Evolutionary conservation across 2,888 invertebrate genomes (phyloP), one percentile per base, ranked within the genome.

Genomic region (Ptychoptera albimana): DNA sequence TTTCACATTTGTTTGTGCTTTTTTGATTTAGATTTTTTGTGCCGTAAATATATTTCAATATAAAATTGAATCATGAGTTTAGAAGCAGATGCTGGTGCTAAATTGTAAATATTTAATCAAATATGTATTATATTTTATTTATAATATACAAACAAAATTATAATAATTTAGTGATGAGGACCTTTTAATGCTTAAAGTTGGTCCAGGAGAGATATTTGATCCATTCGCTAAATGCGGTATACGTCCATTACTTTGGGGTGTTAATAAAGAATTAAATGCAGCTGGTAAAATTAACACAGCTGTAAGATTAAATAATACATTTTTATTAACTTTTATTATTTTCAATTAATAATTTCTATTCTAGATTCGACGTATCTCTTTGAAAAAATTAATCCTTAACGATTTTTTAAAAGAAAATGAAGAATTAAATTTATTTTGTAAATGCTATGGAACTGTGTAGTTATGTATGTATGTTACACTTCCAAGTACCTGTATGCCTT

Each of bases 61-160:
- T 23, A 23, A 32, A 4, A 32, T 32, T 7, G n/a, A n/a, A 32
- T 7, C 4, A 42, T 42, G 42, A 37, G 16, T 12, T 29, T 43
- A 14, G 43, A 43, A 43, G 11, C 14, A 37, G 30, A 37, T 31
- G 43, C 43, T 11, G 43, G 43, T 11, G 37, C 43, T 8, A 37
- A 37, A 43, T 43, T 43, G 43, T 43, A 11, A 1, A 23, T 14
- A 2, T 11, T 32, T 23, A 23, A 23, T 16, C 13, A 5, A n/a
- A 16, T 15, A 16, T 2, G 11, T 15, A 29, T 15, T 31, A 13
- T 32, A 14, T 40, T 13, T 15, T 11, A 13, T n/a, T 42, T 29
- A 30, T 40, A n/a, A n/a, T 23, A 23, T 7, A 23, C 7, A 5
- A 23, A 23, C 23, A 23, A 23, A 23, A 31, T 37, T 6, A 6